A percentile compares a stretch with the other conserved stretches of the same genome.
These are phyloP conservation scores for Siderastrea radians DNA, from an alignment of 92 coral and sea anemone genomes.

Conservation along the genomic window DNA sequence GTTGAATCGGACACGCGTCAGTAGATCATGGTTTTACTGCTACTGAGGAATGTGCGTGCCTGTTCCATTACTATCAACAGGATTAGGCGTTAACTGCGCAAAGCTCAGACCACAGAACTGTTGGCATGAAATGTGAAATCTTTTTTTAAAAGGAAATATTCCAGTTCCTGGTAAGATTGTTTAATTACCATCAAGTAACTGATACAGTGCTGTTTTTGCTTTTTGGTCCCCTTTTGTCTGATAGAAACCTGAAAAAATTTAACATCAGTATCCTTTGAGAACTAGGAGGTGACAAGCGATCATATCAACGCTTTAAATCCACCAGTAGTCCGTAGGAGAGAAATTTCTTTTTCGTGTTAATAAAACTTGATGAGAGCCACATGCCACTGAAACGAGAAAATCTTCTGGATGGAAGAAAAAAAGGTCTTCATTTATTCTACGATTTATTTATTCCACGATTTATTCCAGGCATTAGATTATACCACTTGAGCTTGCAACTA, in stretches of 20 bases:
- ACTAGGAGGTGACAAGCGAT: not conserved
- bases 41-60: not conserved
- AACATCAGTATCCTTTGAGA: not conserved
- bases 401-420: not conserved
- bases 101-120: not conserved
- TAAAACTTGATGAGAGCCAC: slow-evolving; percentile 26
- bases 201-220: too few relatives aligned
- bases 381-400: not conserved
- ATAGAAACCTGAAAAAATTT: not conserved
- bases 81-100: slow-evolving; percentile 13
- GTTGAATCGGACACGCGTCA: too few relatives aligned
- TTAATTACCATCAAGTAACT: too few relatives aligned
- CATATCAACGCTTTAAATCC: slow-evolving; percentile 34
- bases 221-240: too few relatives aligned
- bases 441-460: too few relatives aligned
- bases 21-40: too few relatives aligned
- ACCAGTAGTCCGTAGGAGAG: slow-evolving; percentile 25
- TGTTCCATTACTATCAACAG: not conserved
- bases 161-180: not conserved
- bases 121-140: not conserved
- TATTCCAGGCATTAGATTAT: too few relatives aligned
- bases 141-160: not conserved
- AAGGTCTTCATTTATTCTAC: not conserved
- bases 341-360: not conserved
- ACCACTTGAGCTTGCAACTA: too few relatives aligned